Base-by-base conservation (phyloP, 1,140 invertebrate species). In the Bombus confusus region DNA sequence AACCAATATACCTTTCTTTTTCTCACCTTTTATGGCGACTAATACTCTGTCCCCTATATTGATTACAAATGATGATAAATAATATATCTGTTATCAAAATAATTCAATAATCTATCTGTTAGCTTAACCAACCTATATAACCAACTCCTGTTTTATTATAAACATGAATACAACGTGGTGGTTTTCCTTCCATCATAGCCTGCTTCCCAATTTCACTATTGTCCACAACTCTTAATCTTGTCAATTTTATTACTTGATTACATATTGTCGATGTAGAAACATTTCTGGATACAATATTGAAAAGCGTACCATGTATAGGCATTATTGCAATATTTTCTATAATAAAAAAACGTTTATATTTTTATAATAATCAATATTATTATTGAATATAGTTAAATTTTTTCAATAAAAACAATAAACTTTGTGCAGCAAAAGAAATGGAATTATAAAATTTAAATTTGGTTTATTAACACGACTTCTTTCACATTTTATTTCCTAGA, bases 1-100 rank as follows among this genome's bases (percentile, higher is more conserved):
- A 39, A 99, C 99, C 73, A 99, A 96, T 85, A 99, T 98, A 5
- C 97, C 99, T 95, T 99, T 99, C 93, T 98, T 99, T 96, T 99
- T 99, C 93, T 99, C 97, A 43, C 99, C 99, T 94, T 98, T 98
- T 88, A 99, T 98, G 8, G 99, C 98, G n/a, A 99, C 97, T 89
- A 99, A 92, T 18, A 99, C 97, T 96, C 96, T 97, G 92, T 99
- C 98, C 59, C 98, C 98, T 96, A 64, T 25, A 80, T 72, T 47
- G 43, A 80, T 66, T 3, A 64, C 47, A 72, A 31, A 22, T 31
- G 76, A 34, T 8, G 10, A 83, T 77, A 4, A 47, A 68, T 71
- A 22, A 52, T 52, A 52, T 8, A 52, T 80, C 28, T 39, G n/a
- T 66, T n/a, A 64, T n/a, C 0, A n/a, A 80, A 12, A 15, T 57